Evolutionary conservation across 2,888 invertebrate species (phyloP).

Genomic region (Octodonta nipae): DNA sequence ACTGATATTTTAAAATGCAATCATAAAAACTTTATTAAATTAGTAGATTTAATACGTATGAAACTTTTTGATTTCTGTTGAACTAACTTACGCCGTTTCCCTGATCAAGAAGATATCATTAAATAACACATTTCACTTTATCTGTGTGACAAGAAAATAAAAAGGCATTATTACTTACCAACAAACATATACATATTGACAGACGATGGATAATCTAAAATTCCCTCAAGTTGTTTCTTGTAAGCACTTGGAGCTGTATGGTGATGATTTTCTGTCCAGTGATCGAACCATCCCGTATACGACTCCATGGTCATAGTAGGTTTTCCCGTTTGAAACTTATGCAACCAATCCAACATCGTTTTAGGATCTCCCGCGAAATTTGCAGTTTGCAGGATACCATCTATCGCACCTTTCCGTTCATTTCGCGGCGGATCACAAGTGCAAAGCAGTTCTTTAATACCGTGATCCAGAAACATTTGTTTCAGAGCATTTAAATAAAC

Average conservation of each 20-base stretch:
- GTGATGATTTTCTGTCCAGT: slow-evolving; percentile 36
- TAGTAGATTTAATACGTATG: too few species aligned
- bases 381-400: slow-evolving; percentile 35
- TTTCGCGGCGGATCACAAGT: slow-evolving; percentile 37
- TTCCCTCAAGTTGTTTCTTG: slow-evolving; percentile 20
- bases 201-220: slow-evolving; percentile 31
- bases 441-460: slow-evolving; percentile 36
- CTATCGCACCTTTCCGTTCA: slow-evolving; percentile 17
- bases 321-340: slow-evolving; percentile 36
- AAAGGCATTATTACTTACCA: slow-evolving; percentile 35
- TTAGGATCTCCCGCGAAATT: slow-evolving; percentile 38
- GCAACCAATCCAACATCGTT: slow-evolving; percentile 32
- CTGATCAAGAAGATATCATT: too few species aligned
- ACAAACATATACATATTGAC: slow-evolving; percentile 87
- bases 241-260: slow-evolving; percentile 22
- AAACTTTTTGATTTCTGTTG: too few species aligned
- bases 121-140: too few species aligned
- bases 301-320: slow-evolving; percentile 47
- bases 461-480: slow-evolving; percentile 27
- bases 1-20: too few species aligned
- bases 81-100: too few species aligned
- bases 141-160: too few species aligned
- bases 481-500: slow-evolving; percentile 35
- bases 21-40: too few species aligned
- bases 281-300: slow-evolving; percentile 51